Evolutionary conservation across 2,888 invertebrate species (phyloP), one percentile per base, ranked within the genome.

Genomic region (Agrochola circellaris): DNA sequence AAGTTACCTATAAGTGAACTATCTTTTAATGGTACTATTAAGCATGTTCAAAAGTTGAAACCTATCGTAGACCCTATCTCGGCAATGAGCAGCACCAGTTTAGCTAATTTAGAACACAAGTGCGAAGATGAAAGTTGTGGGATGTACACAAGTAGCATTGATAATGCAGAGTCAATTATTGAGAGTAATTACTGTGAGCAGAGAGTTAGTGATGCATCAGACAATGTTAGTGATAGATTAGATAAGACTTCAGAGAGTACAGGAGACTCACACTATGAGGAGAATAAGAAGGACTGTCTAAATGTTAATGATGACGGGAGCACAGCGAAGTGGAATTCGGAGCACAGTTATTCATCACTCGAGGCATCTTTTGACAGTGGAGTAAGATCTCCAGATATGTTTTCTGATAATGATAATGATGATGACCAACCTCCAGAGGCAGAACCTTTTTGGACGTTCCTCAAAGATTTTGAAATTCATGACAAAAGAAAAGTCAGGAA

Each of bases 371-470:
- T 95, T 93, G 96, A 96, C 88, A 96, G 96, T 89, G 96, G 96
- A 84, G 93, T 96, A 61, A 89, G 96, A 66, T 97, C 97, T 73
- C 98, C 98, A 0, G 98, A 98, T 89, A 95, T 98, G 90, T 98
- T 98, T 91, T 97, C 97, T 79, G 97, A 97, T 79, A 97, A 97
- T 64, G 97, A 97, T 73, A 96, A 95, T 65, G 94, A 89, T 48
- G 87, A 93, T 4, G 93, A 64, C 9, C 17, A 11, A 11, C 60
- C 93, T 13, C 87, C 85, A 0, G 93, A 92, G 34, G 75, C 82
- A 23, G 94, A 95, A 75, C 94, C 93, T 61, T 95, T 95, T 89
- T 96, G 96, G 95, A 88, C 82, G 71, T 96, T 96, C 77, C 84
- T 96, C 0, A 94, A 94, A 82, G 93, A 96, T 80, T 93, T 88